phyloP scores from a whole-genome alignment of 2,888 invertebrate genomes.

The Cheilosia scutellata region DNA sequence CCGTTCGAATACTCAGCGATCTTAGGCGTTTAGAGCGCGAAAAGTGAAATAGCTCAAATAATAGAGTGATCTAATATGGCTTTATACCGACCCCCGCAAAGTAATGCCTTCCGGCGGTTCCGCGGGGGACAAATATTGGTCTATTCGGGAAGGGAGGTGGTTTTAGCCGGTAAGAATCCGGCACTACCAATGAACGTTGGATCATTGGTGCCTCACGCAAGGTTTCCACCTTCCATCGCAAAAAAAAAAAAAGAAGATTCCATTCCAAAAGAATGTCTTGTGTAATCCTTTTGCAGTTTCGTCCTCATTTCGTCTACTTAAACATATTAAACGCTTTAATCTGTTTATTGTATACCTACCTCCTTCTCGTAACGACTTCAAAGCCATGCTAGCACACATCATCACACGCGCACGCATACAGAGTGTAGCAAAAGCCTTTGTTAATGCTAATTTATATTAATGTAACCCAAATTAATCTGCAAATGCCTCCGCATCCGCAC shows the following conservation, averaged over 20 bases:
- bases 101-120: too few relatives aligned
- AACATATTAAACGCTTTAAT: slow-evolving; percentile 11
- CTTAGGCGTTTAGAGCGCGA: too few relatives aligned
- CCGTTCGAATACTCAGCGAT: too few relatives aligned
- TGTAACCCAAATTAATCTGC: slow-evolving; percentile 54
- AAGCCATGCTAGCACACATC: neutral
- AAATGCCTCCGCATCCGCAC: slow-evolving; percentile 31
- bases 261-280: neutral
- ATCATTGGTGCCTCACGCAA: too few relatives aligned
- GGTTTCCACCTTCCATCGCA: too few relatives aligned
- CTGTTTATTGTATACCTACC: neutral
- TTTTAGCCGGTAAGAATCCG: too few relatives aligned
- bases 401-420: neutral
- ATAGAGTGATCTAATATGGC: too few relatives aligned
- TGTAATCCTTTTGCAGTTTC: neutral
- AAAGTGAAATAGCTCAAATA: too few relatives aligned
- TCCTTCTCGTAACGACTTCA: neutral
- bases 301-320: slow-evolving; percentile 9
- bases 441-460: slow-evolving; percentile 62
- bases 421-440: slow-evolving; percentile 24
- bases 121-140: too few relatives aligned
- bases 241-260: neutral
- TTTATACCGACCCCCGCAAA: too few relatives aligned
- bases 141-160: too few relatives aligned
- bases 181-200: too few relatives aligned